Evolutionary conservation across 2,888 invertebrate genomes (phyloP).

Genomic region (Synergus japonicus): DNA sequence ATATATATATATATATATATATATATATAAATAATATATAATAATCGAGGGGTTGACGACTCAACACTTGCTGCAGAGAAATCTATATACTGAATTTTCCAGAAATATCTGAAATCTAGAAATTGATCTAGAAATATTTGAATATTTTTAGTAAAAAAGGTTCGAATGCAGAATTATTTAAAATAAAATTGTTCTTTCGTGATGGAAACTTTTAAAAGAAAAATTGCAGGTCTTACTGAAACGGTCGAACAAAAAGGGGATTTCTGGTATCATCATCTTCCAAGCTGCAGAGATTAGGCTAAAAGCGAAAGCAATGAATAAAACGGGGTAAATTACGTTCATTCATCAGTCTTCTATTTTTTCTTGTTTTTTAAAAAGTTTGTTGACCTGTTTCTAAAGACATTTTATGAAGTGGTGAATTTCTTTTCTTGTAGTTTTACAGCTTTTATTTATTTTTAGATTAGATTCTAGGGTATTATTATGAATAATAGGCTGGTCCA

Average conservation of each 20-base stretch:
- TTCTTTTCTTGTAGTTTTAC: neutral
- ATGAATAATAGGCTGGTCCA: too few species aligned
- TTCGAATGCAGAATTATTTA: neutral
- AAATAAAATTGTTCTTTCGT: neutral
- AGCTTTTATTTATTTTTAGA: neutral
- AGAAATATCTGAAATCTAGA: too few species aligned
- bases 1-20: too few species aligned
- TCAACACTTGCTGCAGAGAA: too few species aligned
- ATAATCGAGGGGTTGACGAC: too few species aligned
- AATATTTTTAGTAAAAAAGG: neutral
- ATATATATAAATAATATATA: too few species aligned
- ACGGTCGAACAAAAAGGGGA: neutral
- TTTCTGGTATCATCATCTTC: neutral
- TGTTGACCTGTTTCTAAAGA: neutral
- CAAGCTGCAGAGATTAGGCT: neutral
- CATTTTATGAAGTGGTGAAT: neutral
- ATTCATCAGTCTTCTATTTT: neutral
- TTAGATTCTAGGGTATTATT: too few species aligned
- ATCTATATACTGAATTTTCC: too few species aligned
- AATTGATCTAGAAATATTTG: neutral
- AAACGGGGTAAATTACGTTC: neutral
- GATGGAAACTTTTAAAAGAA: neutral
- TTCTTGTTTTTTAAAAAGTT: neutral
- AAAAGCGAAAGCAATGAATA: neutral
- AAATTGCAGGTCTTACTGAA: neutral